Evolutionary conservation across 2,113 vertebrate genomes (phyloP).

Genomic region (Arvicanthis niloticus): DNA sequence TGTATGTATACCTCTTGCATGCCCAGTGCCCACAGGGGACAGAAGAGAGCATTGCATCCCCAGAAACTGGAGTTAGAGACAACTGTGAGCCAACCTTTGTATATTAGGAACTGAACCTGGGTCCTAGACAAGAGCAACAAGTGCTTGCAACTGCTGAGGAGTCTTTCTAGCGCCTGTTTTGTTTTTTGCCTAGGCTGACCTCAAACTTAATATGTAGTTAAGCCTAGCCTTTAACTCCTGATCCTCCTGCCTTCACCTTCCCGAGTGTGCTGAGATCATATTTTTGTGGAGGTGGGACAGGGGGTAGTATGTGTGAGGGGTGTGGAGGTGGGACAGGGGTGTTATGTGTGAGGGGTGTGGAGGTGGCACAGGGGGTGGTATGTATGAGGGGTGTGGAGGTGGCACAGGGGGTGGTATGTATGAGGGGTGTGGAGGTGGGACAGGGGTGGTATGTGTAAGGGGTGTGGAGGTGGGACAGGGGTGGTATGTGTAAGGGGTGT

Average conservation of each 20-base stretch:
- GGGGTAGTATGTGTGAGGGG: neutral
- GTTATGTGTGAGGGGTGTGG: neutral
- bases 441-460: neutral
- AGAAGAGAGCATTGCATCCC: neutral
- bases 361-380: too few species aligned
- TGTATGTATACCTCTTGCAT: neutral
- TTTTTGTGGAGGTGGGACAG: neutral
- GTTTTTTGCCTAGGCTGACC: neutral
- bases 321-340: too few species aligned
- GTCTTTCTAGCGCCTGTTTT: neutral
- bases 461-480: too few species aligned
- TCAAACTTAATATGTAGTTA: neutral
- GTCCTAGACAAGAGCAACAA: neutral
- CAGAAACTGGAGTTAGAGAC: neutral
- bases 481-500: neutral
- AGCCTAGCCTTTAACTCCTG: neutral
- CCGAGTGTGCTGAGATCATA: neutral
- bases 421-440: too few species aligned
- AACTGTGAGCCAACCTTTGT: neutral
- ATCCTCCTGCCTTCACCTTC: neutral
- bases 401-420: neutral
- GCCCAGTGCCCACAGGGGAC: neutral
- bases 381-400: neutral
- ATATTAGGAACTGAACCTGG: neutral
- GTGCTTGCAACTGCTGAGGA: neutral